Evolutionary conservation across 30 jellyfish, hydroid and myxozoan genomes (phyloP).

Genomic region (Turritopsis rubra): DNA sequence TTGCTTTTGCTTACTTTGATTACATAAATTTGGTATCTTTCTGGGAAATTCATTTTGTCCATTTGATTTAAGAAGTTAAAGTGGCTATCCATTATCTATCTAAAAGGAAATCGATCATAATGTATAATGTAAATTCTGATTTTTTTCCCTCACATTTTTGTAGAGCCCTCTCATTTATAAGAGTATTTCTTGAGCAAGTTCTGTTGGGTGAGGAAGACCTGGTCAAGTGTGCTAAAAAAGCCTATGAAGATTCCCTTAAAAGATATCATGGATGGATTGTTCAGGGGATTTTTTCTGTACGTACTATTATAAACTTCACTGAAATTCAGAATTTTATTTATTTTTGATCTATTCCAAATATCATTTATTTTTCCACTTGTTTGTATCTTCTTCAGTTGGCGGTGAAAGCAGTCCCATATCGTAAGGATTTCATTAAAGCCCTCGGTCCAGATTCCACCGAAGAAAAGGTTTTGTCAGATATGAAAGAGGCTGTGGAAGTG

Average conservation of each 20-base stretch:
- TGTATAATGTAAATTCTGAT: too few relatives aligned
- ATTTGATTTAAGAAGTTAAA: too few relatives aligned
- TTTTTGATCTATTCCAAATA: neutral
- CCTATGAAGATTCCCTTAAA: conserved; percentile 79
- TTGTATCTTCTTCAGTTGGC: conserved; percentile 53
- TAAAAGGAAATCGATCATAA: too few relatives aligned
- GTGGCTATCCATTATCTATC: too few relatives aligned
- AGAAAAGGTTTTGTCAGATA: conserved; percentile 67
- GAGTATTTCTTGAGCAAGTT: conserved; percentile 80
- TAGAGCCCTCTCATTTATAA: conserved; percentile 85
- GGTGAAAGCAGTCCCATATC: conserved; percentile 90
- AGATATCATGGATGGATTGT: conserved; percentile 98
- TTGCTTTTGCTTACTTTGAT: too few relatives aligned
- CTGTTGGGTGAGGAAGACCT: conserved; percentile 82
- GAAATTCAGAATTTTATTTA: neutral
- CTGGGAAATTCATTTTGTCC: too few relatives aligned
- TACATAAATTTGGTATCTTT: too few relatives aligned
- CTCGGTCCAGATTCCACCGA: conserved; percentile 71
- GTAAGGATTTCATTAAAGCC: conserved; percentile 78
- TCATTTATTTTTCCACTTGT: neutral
- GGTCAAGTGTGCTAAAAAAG: conserved; percentile 82
- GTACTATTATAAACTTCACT: neutral
- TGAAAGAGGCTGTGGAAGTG: conserved; percentile 45
- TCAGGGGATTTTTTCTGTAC: conserved; percentile 88
- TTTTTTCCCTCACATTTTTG: too few relatives aligned